Evolutionary conservation across 1,140 invertebrate genomes (phyloP), one percentile per base, ranked within the genome.

Genomic region (Gonioctena quinquepunctata): DNA sequence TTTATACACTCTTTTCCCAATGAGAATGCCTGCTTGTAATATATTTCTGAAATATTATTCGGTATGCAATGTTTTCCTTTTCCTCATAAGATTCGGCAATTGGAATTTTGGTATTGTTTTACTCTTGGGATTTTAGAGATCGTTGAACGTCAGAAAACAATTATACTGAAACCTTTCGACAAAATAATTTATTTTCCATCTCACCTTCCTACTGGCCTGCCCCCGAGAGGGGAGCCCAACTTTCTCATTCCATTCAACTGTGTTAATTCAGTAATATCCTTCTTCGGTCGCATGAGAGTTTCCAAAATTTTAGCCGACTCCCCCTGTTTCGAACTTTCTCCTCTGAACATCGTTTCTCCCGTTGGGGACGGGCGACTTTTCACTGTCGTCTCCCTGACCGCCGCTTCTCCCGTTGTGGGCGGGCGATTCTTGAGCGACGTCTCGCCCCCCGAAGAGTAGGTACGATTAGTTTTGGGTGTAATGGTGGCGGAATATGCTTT

Each of bases 401-500:
- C 16, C 13, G 1, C 8, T 4, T 42, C 33, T 42, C 13, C 33
- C 5, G 3, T n/a, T 13, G 33, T 11, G 33, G 7, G 16, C 2
- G 33, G 33, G 33, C 33, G 33, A 42, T 3, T 42, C 8, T n/a
- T 42, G 11, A 11, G 5, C 8, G 16, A 2, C 7, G 11, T n/a
- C 16, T 42, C 33, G 11, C 33, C 33, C 5, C 33, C 33, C 11
- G 33, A n/a, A 3, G 33, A 42, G 13, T 13, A 42, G 16, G 33
- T 42, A n/a, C 33, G 33, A 42, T 42, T 42, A 2, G 33, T 13
- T 42, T 42, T 42, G 16, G 33, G 22, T 13, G 60, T 65, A 2
- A 70, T 49, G 11, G 22, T 61, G 50, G 68, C 72, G 27, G 69
- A 71, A 64, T 74, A 69, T n/a, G 66, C 66, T 28, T 71, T 70